Evolutionary conservation across 2,888 invertebrate species (phyloP).

Genomic region (Ramazzottius varieornatus): DNA sequence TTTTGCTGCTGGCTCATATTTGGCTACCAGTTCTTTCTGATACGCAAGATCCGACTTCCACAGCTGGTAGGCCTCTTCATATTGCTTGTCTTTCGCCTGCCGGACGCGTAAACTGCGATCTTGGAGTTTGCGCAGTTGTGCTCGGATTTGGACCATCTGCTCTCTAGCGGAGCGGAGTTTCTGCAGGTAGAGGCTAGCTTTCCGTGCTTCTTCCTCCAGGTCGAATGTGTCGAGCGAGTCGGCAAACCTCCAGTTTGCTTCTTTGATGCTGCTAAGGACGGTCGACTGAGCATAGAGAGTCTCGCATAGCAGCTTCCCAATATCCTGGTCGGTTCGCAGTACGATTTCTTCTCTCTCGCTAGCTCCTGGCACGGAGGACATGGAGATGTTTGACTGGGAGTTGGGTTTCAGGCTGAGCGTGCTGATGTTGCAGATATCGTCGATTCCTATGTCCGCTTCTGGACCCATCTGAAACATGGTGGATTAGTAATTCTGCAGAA

Average conservation of each 20-base stretch:
- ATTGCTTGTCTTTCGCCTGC: background rate
- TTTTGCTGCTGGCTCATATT: background rate
- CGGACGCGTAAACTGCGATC: background rate
- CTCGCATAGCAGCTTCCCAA: background rate
- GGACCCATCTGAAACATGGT: no score
- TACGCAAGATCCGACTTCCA: background rate
- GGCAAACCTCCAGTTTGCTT: background rate
- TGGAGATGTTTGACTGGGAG: no score
- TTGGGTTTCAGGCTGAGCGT: no score
- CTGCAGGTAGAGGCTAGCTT: background rate
- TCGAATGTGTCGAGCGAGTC: background rate
- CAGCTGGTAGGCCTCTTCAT: background rate
- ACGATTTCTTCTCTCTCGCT: no score
- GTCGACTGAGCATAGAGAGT: background rate
- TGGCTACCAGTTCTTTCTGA: background rate
- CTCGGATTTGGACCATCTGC: background rate
- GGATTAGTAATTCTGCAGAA: no score
- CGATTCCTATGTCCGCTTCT: no score
- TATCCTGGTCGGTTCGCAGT: background rate
- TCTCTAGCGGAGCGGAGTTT: background rate
- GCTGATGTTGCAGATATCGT: no score
- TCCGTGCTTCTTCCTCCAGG: background rate
- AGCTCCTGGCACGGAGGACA: no score
- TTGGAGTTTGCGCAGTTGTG: background rate
- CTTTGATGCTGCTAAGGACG: background rate